Base-by-base conservation (phyloP, 2,113 vertebrate species). In the Synodontis membranacea region DNA sequence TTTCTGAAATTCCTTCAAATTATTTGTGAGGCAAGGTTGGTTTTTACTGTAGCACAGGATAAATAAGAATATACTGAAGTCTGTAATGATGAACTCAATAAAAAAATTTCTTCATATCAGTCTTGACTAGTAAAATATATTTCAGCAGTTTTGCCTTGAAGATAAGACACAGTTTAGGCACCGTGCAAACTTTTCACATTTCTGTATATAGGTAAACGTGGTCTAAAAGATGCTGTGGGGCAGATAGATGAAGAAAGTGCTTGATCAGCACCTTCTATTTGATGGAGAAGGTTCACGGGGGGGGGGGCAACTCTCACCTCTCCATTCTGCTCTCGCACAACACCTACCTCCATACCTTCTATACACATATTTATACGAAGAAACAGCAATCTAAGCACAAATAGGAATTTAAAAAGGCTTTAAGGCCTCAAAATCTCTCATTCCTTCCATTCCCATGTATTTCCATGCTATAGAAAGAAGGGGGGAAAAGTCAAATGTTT, bases 331-430 rank as follows among this genome's bases (percentile, higher is more conserved):
- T 79, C 64, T 66, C 48, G 79, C 76, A 83, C 82, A 84, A 72
- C 76, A 89, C 86, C 86, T 84, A 89, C 86, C 89, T 88, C 64
- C 87, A 88, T 85, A 90, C 84, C 89, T 89, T 88, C 86, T 89
- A 88, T 88, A 88, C 86, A 89, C 87, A 86, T 88, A 88, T 91
- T 91, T 91, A 91, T 91, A 84, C 90, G 31, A 46, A 68, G 89
- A 91, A 91, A 91, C 88, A 91, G 87, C 91, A 87, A 85, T 89
- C 84, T 88, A 91, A 91, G 91, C 91, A 91, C 89, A 91, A 91
- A 90, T 81, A 85, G 86, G 88, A 91, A 91, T 91, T 90, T 86
- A 89, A 87, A 87, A 90, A 90, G 88, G 84, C 82, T 88, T 84
- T 87, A 90, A 89, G 78, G 84, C 87, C 86, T 84, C 84, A 60